A percentile compares a stretch with the other conserved stretches of the same genome.
Conservation (phyloP, 2,888 invertebrate species). For the Dryobotodes eremita region DNA sequence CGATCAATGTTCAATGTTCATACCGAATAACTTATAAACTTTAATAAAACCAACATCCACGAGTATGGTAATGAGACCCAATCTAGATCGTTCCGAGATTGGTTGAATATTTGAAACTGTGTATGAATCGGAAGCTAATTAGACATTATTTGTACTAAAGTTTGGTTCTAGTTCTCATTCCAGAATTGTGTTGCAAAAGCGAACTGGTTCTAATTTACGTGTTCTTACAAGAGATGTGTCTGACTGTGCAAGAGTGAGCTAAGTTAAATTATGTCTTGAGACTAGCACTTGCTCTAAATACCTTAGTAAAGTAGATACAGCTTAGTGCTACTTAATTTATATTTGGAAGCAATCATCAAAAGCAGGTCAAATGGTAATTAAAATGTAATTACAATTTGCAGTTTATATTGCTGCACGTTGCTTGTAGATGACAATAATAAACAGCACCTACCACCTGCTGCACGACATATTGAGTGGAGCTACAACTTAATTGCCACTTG, state of each 20-base stretch:
- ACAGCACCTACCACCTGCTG: too few relatives aligned
- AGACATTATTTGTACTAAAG: constrained; percentile 21
- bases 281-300: not conserved
- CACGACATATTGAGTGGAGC: not conserved
- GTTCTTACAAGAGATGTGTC: not conserved
- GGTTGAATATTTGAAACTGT: constrained; percentile 23
- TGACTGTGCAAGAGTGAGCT: not conserved
- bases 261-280: constrained; percentile 2
- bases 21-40: constrained; percentile 64
- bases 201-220: constrained; percentile 22
- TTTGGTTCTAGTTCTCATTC: constrained; percentile 10
- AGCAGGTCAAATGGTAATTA: not conserved
- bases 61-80: constrained; percentile 53
- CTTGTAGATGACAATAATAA: too few relatives aligned
- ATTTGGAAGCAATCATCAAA: not conserved
- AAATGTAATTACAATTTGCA: too few relatives aligned
- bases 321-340: not conserved
- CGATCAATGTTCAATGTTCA: constrained; percentile 63
- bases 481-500: not conserved
- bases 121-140: constrained; percentile 27
- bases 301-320: not conserved
- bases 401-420: not conserved
- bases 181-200: not conserved
- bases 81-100: constrained; percentile 53
- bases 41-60: constrained; percentile 59